Evolutionary conservation across 1,140 invertebrate species (phyloP).

Genomic region (Lutraria rhynchaena): DNA sequence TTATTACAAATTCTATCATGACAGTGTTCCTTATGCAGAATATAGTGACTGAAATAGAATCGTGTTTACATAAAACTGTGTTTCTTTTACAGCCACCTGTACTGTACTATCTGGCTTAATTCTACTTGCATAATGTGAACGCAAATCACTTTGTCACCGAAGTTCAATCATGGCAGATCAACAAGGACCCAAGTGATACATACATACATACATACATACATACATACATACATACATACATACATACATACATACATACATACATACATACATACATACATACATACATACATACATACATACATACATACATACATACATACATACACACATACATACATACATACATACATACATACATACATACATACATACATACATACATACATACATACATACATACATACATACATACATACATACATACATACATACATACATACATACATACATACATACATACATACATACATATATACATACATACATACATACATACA

Average conservation of each 20-base stretch:
- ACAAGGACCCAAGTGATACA: constrained; percentile 26
- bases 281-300: constrained; percentile 68
- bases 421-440: constrained; percentile 62
- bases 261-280: constrained; percentile 71
- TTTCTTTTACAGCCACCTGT: too few relatives aligned
- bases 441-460: constrained; percentile 53
- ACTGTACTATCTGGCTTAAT: too few relatives aligned
- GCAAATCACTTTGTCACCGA: too few relatives aligned
- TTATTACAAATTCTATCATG: too few relatives aligned
- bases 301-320: constrained; percentile 67
- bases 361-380: constrained; percentile 56
- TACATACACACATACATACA: constrained; percentile 59
- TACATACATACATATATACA: constrained; percentile 57
- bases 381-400: constrained; percentile 64
- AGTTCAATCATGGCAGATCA: too few relatives aligned
- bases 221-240: constrained; percentile 54
- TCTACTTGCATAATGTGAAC: too few relatives aligned
- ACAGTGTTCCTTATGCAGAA: too few relatives aligned
- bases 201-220: constrained; percentile 53
- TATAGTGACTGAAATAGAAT: too few relatives aligned
- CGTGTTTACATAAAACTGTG: too few relatives aligned
- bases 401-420: constrained; percentile 63
- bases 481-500: constrained; percentile 55
- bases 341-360: constrained; percentile 58
- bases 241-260: constrained; percentile 66